Percentiles rank a stretch among this genome's conserved stretches.
phyloP scores from a whole-genome alignment of 1,140 invertebrate genomes.

The Achatina immaculata region DNA sequence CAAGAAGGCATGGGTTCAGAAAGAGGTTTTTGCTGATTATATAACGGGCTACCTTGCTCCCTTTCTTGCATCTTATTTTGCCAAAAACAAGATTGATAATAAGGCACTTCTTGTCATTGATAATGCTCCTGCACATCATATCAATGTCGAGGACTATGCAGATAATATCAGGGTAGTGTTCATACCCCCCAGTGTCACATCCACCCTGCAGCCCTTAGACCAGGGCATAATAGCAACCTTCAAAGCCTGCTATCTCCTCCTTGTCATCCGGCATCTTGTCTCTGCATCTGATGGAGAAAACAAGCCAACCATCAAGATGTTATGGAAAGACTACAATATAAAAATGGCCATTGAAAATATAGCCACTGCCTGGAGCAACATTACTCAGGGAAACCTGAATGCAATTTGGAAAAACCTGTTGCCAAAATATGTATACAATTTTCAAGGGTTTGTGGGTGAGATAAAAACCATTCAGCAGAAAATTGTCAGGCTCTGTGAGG shows the following conservation, averaged over 20 bases:
- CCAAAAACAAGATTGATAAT: slow-evolving; percentile 38
- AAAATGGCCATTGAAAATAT: slow-evolving; percentile 33
- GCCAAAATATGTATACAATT: slow-evolving; percentile 22
- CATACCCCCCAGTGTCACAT: slow-evolving; percentile 42
- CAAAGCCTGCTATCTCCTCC: slow-evolving; percentile 41
- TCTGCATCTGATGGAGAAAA: slow-evolving; percentile 19
- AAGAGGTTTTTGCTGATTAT: slow-evolving; percentile 42
- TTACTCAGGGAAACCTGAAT: slow-evolving; percentile 19
- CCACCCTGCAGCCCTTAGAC: slow-evolving; percentile 48
- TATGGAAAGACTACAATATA: slow-evolving; percentile 40
- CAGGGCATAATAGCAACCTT: slow-evolving; percentile 46
- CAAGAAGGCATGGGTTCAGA: slow-evolving; percentile 26
- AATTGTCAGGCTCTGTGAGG: slow-evolving; percentile 8
- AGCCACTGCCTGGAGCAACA: slow-evolving; percentile 23
- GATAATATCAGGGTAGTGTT: slow-evolving; percentile 41
- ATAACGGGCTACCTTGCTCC: slow-evolving; percentile 43
- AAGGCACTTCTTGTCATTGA: slow-evolving; percentile 51
- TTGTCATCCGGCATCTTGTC: slow-evolving; percentile 21
- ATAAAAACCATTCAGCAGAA: slow-evolving; percentile 8
- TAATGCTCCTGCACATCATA: slow-evolving; percentile 48
- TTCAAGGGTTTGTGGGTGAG: not conserved
- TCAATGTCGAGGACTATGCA: slow-evolving; percentile 36
- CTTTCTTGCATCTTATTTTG: slow-evolving; percentile 40
- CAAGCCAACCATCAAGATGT: slow-evolving; percentile 10
- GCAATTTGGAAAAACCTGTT: slow-evolving; percentile 29